Conservation (phyloP, 2,113 vertebrate species). For the Syngnathus scovelli region DNA sequence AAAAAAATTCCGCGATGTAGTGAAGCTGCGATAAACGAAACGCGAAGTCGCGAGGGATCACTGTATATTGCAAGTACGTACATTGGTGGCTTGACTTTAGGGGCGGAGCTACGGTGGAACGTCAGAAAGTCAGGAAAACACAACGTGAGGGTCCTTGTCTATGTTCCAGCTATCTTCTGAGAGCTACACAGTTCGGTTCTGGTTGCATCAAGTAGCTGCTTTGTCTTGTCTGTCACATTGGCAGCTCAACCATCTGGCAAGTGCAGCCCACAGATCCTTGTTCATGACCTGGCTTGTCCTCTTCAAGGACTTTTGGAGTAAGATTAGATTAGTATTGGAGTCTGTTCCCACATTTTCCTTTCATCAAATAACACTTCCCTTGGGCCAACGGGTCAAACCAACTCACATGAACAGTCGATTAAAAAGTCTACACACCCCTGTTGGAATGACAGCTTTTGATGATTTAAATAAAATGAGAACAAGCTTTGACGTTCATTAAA, state of each 20-base stretch:
- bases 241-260: slow-evolving; percentile 40
- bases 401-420: background rate
- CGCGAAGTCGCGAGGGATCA: too few species aligned
- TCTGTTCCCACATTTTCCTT: background rate
- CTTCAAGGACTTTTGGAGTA: background rate
- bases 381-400: background rate
- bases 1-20: too few species aligned
- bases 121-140: slow-evolving; percentile 17
- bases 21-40: too few species aligned
- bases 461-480: background rate
- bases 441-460: background rate
- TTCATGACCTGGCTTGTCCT: background rate
- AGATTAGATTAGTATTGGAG: background rate
- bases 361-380: background rate
- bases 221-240: slow-evolving; percentile 73
- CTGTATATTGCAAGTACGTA: too few species aligned
- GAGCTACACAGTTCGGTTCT: slow-evolving; percentile 56
- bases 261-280: background rate
- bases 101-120: too few species aligned
- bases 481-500: background rate
- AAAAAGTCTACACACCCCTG: background rate
- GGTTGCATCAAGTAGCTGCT: slow-evolving; percentile 41
- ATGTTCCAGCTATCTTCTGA: slow-evolving; percentile 63
- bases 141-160: slow-evolving; percentile 4
- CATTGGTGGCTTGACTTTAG: too few species aligned